Evolutionary conservation across 2,888 invertebrate genomes (phyloP), one percentile per base, ranked within the genome.

Genomic region (Eristalis intricaria): DNA sequence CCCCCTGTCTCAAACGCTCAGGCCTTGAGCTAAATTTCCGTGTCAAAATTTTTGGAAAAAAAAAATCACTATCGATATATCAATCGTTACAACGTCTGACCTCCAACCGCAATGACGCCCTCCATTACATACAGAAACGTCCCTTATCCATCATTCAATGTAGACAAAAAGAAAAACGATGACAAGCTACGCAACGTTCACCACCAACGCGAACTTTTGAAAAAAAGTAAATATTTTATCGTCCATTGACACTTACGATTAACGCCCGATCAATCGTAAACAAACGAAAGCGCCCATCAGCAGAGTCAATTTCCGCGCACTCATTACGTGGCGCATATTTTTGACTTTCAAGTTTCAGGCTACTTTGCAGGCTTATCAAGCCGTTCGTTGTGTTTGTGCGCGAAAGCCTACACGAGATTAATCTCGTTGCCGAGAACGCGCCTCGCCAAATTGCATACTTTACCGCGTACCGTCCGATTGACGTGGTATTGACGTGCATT

Each of bases 211-310:
- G 29, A 15, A 61, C 35, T 65, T 58, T 56, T 75, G 26, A 75
- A 11, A 22, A 35, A 74, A 56, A 75, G 0, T 19, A 50, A 50
- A 19, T 50, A 71, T 50, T 65, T 77, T 77, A 77, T 77, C 76
- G 76, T 77, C 13, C 76, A 29, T 69, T 77, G 76, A 73, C 32
- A 32, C 79, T 50, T 73, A 19, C 26, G 35, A 35, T 71, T 66
- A 61, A 8, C 60, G 71, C 58, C 79, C 65, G 79, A 73, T 79
- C 71, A 60, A 73, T 65, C 61, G 61, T 60, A 60, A 79, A 50
- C 61, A 79, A 70, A 40, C 38, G 23, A 64, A 70, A 69, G 4
- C 32, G 32, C 32, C 8, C 69, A 63, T 68, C 19, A 66, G 61
- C 73, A 61, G 13, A 61, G 43, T 22, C 50, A 19, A 50, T 79